Evolutionary conservation across 2,113 vertebrate species (phyloP), one percentile per base, ranked within the genome.

Genomic region (Empidonax traillii): DNA sequence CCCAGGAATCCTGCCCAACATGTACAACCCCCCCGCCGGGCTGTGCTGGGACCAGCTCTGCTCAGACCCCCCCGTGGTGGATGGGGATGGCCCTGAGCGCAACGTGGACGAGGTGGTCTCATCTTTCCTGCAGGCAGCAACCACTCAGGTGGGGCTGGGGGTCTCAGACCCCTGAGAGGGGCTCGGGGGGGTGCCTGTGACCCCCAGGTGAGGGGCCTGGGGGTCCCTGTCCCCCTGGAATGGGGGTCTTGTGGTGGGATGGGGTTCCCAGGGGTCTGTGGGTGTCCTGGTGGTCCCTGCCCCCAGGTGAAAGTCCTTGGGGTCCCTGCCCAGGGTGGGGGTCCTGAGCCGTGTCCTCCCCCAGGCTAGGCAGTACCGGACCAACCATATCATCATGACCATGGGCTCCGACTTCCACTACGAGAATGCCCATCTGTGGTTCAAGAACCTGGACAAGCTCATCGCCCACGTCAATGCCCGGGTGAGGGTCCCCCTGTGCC

Each of bases 401-500:
- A 99, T 99, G 99, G 99, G 99, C 44, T 99, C 99, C 1, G 99
- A 99, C 95, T 99, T 99, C 97, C 99, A 99, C 35, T 99, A 99
- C 6, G 99, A 99, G 91, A 99, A 99, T 0, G 99, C 99, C 65
- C 97, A 98, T 95, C 96, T 98, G 66, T 99, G 99, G 99, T 99
- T 98, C 96, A 99, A 99, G 96, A 99, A 99, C 97, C 94, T 99
- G 95, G 99, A 99, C 97, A 99, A 99, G 62, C 98, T 99, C 46
- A 99, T 99, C 87, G 72, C 30, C 67, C 97, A 99, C 41, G 98
- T 99, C 83, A 99, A 99, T 2, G 97, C 96, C 2, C 85, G 91
- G 97, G 98, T 98, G 28, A 67, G n/a, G 28, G 41, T 12, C 61
- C 44, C 59, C 75, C 23, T 18, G 8, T 4, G 22, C 1, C 37